These are phyloP conservation scores for Archips xylosteana DNA, from an alignment of 2,888 invertebrate species.

Conservation along the genomic window DNA sequence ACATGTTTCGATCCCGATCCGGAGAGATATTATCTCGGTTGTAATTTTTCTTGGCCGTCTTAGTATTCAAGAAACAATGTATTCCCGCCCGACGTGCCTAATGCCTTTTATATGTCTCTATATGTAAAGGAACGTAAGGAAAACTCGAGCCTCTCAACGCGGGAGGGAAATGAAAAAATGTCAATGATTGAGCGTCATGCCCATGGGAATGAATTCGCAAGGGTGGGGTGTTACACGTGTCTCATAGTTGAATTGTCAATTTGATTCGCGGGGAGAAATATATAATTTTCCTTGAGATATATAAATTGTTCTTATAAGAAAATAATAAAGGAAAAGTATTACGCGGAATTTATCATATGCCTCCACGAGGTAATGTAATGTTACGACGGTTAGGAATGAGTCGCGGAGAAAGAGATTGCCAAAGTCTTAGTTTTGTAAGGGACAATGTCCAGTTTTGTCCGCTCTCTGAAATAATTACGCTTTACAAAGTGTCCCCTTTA, in stretches of 20 bases:
- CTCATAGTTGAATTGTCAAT: conserved; percentile 73
- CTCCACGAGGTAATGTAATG: conserved; percentile 22
- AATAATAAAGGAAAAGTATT: conserved; percentile 43
- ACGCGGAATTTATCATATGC: conserved; percentile 44
- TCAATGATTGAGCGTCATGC: conserved; percentile 83
- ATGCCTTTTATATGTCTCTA: conserved; percentile 55
- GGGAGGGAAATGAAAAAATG: conserved; percentile 65
- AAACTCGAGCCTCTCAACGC: conserved; percentile 46
- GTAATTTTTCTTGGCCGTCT: conserved; percentile 75
- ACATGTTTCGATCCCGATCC: conserved; percentile 67
- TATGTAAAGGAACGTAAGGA: conserved; percentile 49
- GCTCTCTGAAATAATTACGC: conserved; percentile 69
- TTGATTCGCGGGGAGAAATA: conserved; percentile 60
- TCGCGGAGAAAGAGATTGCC: conserved; percentile 20
- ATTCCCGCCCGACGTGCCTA: conserved; percentile 62
- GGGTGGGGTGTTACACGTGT: conserved; percentile 67
- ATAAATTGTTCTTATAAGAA: conserved; percentile 43
- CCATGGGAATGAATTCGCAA: conserved; percentile 79
- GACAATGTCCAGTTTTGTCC: conserved; percentile 45
- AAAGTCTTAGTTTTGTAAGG: conserved; percentile 44
- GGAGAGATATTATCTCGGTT: conserved; percentile 68
- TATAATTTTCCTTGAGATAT: conserved; percentile 45
- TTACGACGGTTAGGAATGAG: conserved; percentile 23
- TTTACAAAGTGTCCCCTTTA: conserved; percentile 71
- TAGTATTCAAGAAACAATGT: conserved; percentile 72